Evolutionary conservation across 2,888 invertebrate species (phyloP).

Genomic region (Conchocele bisecta): DNA sequence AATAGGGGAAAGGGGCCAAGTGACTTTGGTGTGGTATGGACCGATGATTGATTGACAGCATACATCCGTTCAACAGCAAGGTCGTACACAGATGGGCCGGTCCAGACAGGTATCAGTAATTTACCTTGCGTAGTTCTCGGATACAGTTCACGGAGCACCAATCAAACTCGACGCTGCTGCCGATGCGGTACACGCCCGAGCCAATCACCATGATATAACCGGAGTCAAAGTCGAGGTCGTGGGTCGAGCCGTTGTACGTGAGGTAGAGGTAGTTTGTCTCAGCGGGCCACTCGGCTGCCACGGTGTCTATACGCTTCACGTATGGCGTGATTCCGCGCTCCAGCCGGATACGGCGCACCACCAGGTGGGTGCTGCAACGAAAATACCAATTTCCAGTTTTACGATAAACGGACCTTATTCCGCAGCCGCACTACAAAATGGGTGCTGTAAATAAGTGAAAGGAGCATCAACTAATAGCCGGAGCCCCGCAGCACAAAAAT

Average conservation of each 20-base stretch:
- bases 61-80: no score
- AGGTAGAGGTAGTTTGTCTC: conserved; percentile 99
- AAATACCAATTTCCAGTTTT: neutral
- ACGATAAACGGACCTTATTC: no score
- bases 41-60: no score
- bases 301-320: conserved; percentile 99
- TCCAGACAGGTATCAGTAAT: no score
- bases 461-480: no score
- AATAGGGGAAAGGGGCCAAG: no score
- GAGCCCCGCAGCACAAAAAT: no score
- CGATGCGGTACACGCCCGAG: conserved; percentile 83
- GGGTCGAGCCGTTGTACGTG: conserved; percentile 92
- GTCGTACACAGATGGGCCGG: no score
- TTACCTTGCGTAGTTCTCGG: conserved; percentile 91
- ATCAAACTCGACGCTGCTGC: conserved; percentile 99
- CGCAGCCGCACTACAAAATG: no score
- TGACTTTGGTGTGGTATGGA: no score
- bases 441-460: no score
- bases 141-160: conserved; percentile 99
- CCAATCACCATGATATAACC: conserved; percentile 90
- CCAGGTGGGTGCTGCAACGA: conserved; percentile 90
- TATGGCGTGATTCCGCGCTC: conserved; percentile 74
- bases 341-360: conserved; percentile 73
- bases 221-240: conserved; percentile 78
- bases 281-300: conserved; percentile 99